Conservation (phyloP, 2,113 vertebrate genomes). For the Thunnus maccoyii region DNA sequence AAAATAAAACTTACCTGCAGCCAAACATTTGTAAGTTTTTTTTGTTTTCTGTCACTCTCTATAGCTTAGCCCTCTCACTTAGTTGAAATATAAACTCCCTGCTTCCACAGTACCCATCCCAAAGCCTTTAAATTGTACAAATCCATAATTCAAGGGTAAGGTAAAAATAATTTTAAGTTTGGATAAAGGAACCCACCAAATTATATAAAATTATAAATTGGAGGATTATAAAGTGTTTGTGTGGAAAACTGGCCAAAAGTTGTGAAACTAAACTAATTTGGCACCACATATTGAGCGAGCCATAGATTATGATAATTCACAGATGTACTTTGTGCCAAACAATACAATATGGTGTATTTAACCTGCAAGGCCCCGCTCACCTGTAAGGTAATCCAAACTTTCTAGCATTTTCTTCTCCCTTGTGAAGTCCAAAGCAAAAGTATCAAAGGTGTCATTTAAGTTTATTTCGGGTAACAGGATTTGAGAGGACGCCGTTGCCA, state of each 20-base stretch:
- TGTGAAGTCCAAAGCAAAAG: conserved; percentile 96
- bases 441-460: conserved; percentile 97
- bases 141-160: conserved; percentile 10
- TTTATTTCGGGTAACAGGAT: conserved; percentile 98
- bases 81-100: conserved; percentile 29
- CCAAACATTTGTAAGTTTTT: conserved; percentile 21
- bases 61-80: neutral
- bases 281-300: neutral
- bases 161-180: conserved; percentile 18
- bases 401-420: conserved; percentile 98
- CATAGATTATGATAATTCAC: neutral
- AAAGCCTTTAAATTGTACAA: conserved; percentile 23
- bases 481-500: conserved; percentile 98
- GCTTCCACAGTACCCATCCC: neutral
- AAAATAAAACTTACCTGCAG: conserved; percentile 44
- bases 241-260: neutral
- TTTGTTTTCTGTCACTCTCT: conserved; percentile 27
- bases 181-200: conserved; percentile 15
- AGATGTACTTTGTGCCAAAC: neutral
- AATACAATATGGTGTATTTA: neutral
- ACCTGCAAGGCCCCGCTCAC: conserved; percentile 77
- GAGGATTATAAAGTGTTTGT: neutral
- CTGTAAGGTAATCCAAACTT: conserved; percentile 98
- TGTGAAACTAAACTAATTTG: neutral
- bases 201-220: neutral